Percentiles rank a stretch among this genome's conserved stretches.
These are phyloP conservation scores for Drosophila kambysellisi DNA, from an alignment of 2,888 invertebrate species.

Conservation along the genomic window DNA sequence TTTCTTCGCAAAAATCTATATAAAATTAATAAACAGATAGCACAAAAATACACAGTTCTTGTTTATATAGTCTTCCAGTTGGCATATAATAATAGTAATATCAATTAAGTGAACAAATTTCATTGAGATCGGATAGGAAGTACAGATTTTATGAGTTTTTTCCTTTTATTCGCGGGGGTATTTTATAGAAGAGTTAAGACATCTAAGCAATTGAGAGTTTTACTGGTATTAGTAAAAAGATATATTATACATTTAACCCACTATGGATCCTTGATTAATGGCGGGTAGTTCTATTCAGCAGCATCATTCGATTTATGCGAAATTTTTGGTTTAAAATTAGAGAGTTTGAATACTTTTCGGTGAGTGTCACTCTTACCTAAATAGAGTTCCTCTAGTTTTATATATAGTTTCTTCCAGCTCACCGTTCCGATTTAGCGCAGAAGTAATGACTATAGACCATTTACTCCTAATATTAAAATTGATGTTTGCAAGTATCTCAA, in stretches of 20 bases:
- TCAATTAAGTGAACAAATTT: background rate
- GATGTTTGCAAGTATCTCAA: background rate
- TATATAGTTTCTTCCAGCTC: background rate
- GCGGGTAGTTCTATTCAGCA: background rate
- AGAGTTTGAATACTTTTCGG: slow-evolving; percentile 3
- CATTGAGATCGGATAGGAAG: background rate
- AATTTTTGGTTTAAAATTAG: background rate
- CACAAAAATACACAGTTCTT: background rate
- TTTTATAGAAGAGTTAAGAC: background rate
- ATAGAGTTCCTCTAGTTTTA: background rate
- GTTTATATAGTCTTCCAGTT: background rate
- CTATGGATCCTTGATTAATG: background rate
- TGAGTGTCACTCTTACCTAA: background rate
- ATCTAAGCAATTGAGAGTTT: background rate
- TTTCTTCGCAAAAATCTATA: too few relatives aligned
- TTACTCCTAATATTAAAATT: accelerated
- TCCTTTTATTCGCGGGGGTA: background rate
- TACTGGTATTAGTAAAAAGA: background rate
- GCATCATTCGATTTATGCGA: background rate
- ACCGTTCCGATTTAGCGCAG: accelerated
- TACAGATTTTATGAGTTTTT: background rate
- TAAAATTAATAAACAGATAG: background rate
- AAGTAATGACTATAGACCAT: background rate
- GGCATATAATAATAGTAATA: background rate
- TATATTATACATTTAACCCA: background rate